Evolutionary conservation across 2,888 invertebrate genomes (phyloP), one percentile per base, ranked within the genome.

Genomic region (Sminthurides aquaticus): DNA sequence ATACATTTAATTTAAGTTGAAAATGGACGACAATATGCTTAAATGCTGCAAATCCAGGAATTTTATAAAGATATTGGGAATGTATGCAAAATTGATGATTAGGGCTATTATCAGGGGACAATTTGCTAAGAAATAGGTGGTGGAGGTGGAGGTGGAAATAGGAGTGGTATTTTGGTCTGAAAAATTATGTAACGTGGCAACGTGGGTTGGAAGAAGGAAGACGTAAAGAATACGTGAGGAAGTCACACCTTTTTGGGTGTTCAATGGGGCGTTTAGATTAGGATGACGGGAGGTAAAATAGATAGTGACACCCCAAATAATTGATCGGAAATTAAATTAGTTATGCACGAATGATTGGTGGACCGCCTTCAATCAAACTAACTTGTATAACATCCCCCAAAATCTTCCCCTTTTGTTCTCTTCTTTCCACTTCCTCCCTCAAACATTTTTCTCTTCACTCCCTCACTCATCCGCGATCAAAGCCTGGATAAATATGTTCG

Each of bases 321-420:
- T 72, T 74, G 74, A 74, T 74, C 71, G 71, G 72, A 73, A 74
- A 74, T 74, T 73, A 70, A 64, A 71, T 74, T 74, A 61, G 71
- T 66, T 71, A 71, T 71, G 74, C 74, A 74, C 72, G 74, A 70
- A 71, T 69, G 67, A 62, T 61, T 64, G 57, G 60, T 59, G 49
- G 60, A 65, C 29, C 49, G 56, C 56, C 64, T 64, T 58, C 64
- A 58, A 64, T 58, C 64, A 58, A 24, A 27, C 18, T 29, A 43
- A 49, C 15, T 15, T 34, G 5, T 34, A 5, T 34, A 5, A 34
- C 43, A 5, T 15, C 43, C 43, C 8, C 43, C 43, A 34, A 34
- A 34, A 11, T 25, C 20, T 60, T 22, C 22, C 52, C 54, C 52
- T 49, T 49, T 29, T 28, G 43, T 34, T 34, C 43, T 34, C 11